These are phyloP conservation scores for Siphlonurus alternatus DNA, from an alignment of 2,888 invertebrate genomes.

Conservation along the genomic window DNA sequence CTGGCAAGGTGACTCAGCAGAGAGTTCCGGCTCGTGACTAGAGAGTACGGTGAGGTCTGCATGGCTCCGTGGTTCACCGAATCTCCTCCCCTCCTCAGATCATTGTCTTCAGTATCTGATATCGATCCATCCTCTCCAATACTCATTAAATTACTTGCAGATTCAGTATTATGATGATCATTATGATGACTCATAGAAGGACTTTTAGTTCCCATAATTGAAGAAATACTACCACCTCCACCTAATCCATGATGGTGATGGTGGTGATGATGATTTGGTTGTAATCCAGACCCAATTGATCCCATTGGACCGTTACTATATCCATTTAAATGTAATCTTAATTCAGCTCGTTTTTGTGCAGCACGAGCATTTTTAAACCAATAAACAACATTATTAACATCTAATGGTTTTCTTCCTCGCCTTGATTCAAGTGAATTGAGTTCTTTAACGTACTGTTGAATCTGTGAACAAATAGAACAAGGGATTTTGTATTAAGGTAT, in stretches of 20 bases:
- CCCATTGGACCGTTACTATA: conserved; percentile 23
- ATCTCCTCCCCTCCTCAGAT: conserved; percentile 23
- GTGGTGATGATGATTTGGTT: not conserved
- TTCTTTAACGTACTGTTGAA: conserved; percentile 88
- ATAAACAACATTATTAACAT: conserved; percentile 90
- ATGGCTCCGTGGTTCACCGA: not conserved
- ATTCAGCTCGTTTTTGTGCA: conserved; percentile 80
- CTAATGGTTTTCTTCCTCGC: conserved; percentile 80
- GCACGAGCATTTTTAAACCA: conserved; percentile 98
- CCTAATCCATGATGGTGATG: not conserved
- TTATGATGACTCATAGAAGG: not conserved
- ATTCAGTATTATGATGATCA: not conserved
- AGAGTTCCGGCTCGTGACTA: not conserved
- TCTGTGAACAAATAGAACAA: conserved; percentile 30
- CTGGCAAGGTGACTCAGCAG: conserved; percentile 10
- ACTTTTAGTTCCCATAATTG: not conserved
- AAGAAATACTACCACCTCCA: not conserved
- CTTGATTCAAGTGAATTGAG: conserved; percentile 84
- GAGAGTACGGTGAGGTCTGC: not conserved
- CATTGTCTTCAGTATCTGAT: conserved; percentile 53
- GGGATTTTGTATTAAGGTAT: not conserved
- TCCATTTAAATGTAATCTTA: conserved; percentile 27
- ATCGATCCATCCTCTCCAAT: conserved; percentile 31
- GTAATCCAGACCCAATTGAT: not conserved
- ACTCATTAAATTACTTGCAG: not conserved